These are phyloP conservation scores for Atherinosoma microstoma DNA, from an alignment of 2,797 vertebrate genomes.

Conservation along the genomic window DNA sequence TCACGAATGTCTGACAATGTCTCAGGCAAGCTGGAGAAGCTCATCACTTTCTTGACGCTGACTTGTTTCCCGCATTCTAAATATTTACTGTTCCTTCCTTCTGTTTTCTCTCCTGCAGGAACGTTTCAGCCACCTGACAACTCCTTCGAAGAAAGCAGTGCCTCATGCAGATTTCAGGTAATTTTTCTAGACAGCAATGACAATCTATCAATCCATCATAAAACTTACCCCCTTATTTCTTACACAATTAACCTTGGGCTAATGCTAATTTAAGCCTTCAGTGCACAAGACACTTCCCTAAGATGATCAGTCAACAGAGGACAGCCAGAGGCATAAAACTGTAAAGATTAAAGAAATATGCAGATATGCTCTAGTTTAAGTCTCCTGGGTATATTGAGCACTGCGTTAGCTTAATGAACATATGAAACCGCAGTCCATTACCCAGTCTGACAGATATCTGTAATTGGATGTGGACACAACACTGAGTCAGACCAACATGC, in stretches of 20 bases:
- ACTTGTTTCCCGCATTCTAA: slow-evolving; percentile 18
- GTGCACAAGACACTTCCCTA: slow-evolving; percentile 47
- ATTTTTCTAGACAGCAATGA: slow-evolving; percentile 42
- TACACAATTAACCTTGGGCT: slow-evolving; percentile 70
- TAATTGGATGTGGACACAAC: slow-evolving; percentile 36
- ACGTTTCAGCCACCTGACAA: slow-evolving; percentile 5
- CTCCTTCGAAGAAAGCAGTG: slow-evolving; percentile 6
- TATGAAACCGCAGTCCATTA: slow-evolving; percentile 23
- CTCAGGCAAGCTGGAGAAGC: slow-evolving; percentile 21
- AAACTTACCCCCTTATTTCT: slow-evolving; percentile 51
- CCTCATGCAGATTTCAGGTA: slow-evolving; percentile 38
- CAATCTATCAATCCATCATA: slow-evolving; percentile 30
- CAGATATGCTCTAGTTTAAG: slow-evolving; percentile 21
- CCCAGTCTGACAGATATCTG: slow-evolving; percentile 15
- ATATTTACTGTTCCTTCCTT: slow-evolving; percentile 25
- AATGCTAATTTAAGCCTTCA: slow-evolving; percentile 64
- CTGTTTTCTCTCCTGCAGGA: slow-evolving; percentile 3
- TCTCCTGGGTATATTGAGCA: slow-evolving; percentile 6
- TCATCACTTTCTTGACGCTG: slow-evolving; percentile 25
- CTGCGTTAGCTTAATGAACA: slow-evolving; percentile 21
- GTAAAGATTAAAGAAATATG: slow-evolving; percentile 40
- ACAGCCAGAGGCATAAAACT: slow-evolving; percentile 32
- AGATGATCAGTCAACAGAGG: slow-evolving; percentile 60
- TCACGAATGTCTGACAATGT: slow-evolving; percentile 40
- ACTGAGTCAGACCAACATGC: background rate